Conservation (phyloP, 2,888 invertebrate species). For the Agriotes lineatus region DNA sequence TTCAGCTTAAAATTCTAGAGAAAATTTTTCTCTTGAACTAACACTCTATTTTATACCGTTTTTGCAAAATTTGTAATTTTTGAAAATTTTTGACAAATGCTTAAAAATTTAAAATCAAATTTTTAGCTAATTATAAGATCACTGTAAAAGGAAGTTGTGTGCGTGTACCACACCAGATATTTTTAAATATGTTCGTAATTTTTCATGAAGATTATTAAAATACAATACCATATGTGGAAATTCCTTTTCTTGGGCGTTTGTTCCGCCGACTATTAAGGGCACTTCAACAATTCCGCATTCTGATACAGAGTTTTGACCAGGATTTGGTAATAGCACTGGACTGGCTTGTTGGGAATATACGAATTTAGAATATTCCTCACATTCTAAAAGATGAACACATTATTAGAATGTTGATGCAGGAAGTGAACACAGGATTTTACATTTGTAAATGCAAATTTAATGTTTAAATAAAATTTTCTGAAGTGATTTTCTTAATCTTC, state of each 20-base stretch:
- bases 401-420: too few relatives aligned
- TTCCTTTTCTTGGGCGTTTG: slow-evolving; percentile 59
- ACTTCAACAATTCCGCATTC: slow-evolving; percentile 62
- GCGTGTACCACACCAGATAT: too few relatives aligned
- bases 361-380: slow-evolving; percentile 60
- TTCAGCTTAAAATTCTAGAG: too few relatives aligned
- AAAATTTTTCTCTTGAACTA: too few relatives aligned
- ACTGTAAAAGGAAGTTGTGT: too few relatives aligned
- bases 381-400: slow-evolving; percentile 59
- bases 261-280: slow-evolving; percentile 64
- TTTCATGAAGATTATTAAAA: neutral
- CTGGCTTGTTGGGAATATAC: slow-evolving; percentile 58
- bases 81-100: too few relatives aligned
- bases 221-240: slow-evolving; percentile 72
- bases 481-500: neutral
- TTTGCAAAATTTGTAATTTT: too few relatives aligned
- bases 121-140: too few relatives aligned
- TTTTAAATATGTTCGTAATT: too few relatives aligned
- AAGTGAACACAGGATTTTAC: too few relatives aligned
- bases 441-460: neutral
- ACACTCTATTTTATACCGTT: too few relatives aligned
- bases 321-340: slow-evolving; percentile 57
- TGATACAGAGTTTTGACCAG: slow-evolving; percentile 54
- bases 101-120: too few relatives aligned
- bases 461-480: neutral